Percentiles rank a stretch among this genome's conserved stretches.
phyloP scores from a whole-genome alignment of 2,797 vertebrate genomes.

The Percopsis omiscomaycus region DNA sequence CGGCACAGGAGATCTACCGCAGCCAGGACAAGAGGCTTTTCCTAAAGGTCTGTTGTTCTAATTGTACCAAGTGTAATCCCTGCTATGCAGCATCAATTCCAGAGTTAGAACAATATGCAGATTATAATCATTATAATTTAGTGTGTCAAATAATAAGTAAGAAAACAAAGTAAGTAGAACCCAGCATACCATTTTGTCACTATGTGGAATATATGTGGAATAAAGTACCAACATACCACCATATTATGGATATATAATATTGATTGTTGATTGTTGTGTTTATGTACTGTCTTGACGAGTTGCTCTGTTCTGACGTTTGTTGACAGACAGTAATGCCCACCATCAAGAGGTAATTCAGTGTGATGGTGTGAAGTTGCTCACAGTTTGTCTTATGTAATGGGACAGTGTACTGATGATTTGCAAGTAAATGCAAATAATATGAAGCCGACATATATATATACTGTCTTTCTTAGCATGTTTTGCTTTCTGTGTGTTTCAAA shows the following conservation, averaged over 20 bases:
- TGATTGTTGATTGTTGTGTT: background rate
- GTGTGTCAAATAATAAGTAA: background rate
- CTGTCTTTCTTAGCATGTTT: background rate
- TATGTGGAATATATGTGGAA: background rate
- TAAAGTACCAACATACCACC: background rate
- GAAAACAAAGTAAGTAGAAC: background rate
- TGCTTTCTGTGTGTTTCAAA: background rate
- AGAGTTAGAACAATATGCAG: background rate
- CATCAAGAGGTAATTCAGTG: slow-evolving; percentile 83
- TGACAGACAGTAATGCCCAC: slow-evolving; percentile 82
- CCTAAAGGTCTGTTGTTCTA: slow-evolving; percentile 80
- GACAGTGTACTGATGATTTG: slow-evolving; percentile 10
- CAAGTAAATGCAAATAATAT: slow-evolving; percentile 5
- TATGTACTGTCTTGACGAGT: slow-evolving; percentile 19
- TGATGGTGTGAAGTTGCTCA: slow-evolving; percentile 11
- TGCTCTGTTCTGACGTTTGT: slow-evolving; percentile 48
- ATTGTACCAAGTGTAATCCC: background rate
- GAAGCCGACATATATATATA: background rate
- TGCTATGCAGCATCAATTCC: background rate
- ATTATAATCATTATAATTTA: background rate
- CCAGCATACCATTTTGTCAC: no score
- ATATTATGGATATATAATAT: background rate
- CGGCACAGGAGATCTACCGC: slow-evolving; percentile 82
- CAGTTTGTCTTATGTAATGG: slow-evolving; percentile 22
- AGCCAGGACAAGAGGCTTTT: slow-evolving; percentile 81